phyloP scores from a whole-genome alignment of 1,140 invertebrate genomes.

The Drosophila sproati region DNA sequence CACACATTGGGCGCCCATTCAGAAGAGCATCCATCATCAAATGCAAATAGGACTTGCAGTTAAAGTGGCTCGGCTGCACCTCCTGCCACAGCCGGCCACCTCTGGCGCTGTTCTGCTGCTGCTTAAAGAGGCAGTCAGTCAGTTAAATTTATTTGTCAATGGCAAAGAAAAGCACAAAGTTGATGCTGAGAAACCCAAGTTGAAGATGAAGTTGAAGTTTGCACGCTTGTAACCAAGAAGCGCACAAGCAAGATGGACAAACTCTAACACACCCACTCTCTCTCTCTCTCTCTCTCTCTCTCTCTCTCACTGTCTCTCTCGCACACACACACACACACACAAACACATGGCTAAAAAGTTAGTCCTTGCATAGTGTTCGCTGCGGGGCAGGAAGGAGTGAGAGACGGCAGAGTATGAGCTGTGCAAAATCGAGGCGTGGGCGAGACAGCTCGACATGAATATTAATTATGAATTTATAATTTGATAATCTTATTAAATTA shows the following conservation, averaged over 20 bases:
- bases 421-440: neutral
- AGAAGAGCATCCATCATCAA: conserved; percentile 60
- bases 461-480: conserved; percentile 82
- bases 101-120: neutral
- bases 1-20: conserved; percentile 26
- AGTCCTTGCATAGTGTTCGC: conserved; percentile 31
- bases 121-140: conserved; percentile 32
- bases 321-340: conserved; percentile 16
- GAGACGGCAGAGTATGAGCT: neutral
- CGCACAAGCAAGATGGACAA: conserved; percentile 54
- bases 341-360: conserved; percentile 26
- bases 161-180: conserved; percentile 76
- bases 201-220: conserved; percentile 39
- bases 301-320: neutral
- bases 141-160: conserved; percentile 74
- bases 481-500: conserved; percentile 83
- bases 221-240: conserved; percentile 45
- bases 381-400: conserved; percentile 1
- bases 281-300: conserved; percentile 1
- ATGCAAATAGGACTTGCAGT: conserved; percentile 63
- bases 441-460: conserved; percentile 62
- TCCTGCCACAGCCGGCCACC: neutral
- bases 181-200: conserved; percentile 28
- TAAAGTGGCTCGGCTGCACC: conserved; percentile 6
- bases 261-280: conserved; percentile 14